Conservation (phyloP, 2,797 vertebrate genomes). For the Channallabes apus region DNA sequence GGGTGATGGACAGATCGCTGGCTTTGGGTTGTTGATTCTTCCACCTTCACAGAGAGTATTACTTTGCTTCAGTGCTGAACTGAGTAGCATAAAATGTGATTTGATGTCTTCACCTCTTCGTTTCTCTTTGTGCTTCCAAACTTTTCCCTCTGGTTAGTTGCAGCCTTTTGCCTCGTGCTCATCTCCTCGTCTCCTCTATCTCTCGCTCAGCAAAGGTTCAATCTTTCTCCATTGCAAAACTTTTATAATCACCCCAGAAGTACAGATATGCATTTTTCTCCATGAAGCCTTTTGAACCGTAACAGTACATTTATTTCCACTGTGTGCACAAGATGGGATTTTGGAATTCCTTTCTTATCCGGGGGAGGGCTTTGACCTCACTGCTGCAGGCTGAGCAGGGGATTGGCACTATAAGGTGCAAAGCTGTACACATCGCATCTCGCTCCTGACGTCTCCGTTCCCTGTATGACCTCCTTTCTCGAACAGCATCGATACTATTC, state of each 20-base stretch:
- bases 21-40: neutral
- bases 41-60: neutral
- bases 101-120: neutral
- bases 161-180: neutral
- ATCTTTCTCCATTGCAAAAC: neutral
- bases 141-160: neutral
- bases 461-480: slow-evolving; percentile 5
- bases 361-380: slow-evolving; percentile 63
- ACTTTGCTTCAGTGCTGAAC: neutral
- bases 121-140: neutral
- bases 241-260: neutral
- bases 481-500: slow-evolving; percentile 2
- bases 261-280: neutral
- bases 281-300: slow-evolving; percentile 36
- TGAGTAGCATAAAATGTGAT: neutral
- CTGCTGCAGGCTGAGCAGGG: slow-evolving; percentile 56
- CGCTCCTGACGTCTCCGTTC: slow-evolving; percentile 44
- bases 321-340: slow-evolving; percentile 62
- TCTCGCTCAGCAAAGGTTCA: neutral
- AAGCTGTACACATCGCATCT: slow-evolving; percentile 47
- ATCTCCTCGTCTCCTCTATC: neutral
- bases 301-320: slow-evolving; percentile 59
- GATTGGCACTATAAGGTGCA: slow-evolving; percentile 40
- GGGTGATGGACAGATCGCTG: neutral
- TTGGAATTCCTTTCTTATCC: slow-evolving; percentile 67